Evolutionary conservation across 2,113 vertebrate species (phyloP), one percentile per base, ranked within the genome.

Genomic region (Mesoclemmys tuberculata): DNA sequence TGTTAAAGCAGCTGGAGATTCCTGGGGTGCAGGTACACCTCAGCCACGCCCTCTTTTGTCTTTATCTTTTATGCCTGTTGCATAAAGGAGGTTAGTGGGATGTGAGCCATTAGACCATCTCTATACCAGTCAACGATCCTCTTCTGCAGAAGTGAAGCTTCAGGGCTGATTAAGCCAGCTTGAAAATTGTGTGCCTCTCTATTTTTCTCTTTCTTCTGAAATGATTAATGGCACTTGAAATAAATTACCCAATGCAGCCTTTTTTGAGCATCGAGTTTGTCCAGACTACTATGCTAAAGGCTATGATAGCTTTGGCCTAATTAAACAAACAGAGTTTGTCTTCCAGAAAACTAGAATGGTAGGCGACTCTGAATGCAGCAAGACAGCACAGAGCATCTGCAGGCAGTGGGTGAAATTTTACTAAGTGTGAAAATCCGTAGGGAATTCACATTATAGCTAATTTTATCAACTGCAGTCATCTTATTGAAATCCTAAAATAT

Each of bases 101-200:
- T 4, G 24, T 38, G 22, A 1, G 22, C 11, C 46, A 24, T 29
- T 29, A 2, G 6, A 14, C 38, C 68, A 55, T 58, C 24, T 44
- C 58, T 41, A 35, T 0, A 0, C 10, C 26, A 18, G 31, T 0
- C 0, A 11, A 83, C 22, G 21, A 86, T 13, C 52, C 8, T 1
- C 74, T 48, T 52, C n/a, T 27, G 6, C 52, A 68, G 80, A 38
- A 11, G 10, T 41, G 87, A 92, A 79, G 48, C 31, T 84, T 55
- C 48, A n/a, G 56, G 78, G 46, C 29, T 14, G 44, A 16, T 82
- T 89, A 26, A 46, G 64, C 11, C 22, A 46, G 29, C 35, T 79
- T 85, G 58, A 74, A 14, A 61, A 51, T 68, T 56, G 89, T 82
- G 55, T 84, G 19, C 29, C 26, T 79, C 55, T 85, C 52, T 71